Percentiles rank a stretch among this genome's conserved stretches.
phyloP scores from a whole-genome alignment of 2,888 invertebrate species.

The Drosophila rellima region DNA sequence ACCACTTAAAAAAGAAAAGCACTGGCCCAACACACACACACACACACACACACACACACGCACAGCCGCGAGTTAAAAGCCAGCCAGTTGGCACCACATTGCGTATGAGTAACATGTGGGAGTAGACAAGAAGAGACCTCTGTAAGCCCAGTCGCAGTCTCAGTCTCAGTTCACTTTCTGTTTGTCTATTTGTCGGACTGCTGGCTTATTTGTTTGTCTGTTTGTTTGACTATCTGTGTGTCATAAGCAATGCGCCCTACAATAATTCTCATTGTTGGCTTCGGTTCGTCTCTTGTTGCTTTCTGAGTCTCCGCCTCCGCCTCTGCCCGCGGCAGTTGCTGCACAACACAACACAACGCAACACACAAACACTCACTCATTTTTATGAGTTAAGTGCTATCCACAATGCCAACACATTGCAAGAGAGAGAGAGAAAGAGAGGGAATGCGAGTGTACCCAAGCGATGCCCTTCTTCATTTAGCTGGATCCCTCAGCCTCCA shows the following conservation, averaged over 20 bases:
- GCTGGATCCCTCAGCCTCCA: slow-evolving; percentile 3
- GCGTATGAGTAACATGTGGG: slow-evolving; percentile 55
- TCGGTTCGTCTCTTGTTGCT: slow-evolving; percentile 66
- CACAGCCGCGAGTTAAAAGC: slow-evolving; percentile 71
- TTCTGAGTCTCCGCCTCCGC: slow-evolving; percentile 10
- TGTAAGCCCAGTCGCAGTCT: slow-evolving; percentile 2
- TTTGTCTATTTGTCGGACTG: slow-evolving; percentile 30
- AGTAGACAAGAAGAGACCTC: slow-evolving; percentile 5
- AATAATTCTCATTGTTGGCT: slow-evolving; percentile 72
- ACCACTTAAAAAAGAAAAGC: slow-evolving; percentile 78
- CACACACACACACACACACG: too few relatives aligned
- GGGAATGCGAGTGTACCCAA: slow-evolving; percentile 2
- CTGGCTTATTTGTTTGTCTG: slow-evolving; percentile 25
- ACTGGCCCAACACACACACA: slow-evolving; percentile 50
- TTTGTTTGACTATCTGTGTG: slow-evolving; percentile 50
- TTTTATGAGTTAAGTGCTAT: slow-evolving; percentile 81
- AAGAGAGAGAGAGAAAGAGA: neutral
- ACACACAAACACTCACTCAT: slow-evolving; percentile 51
- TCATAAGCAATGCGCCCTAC: slow-evolving; percentile 64
- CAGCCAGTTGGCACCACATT: slow-evolving; percentile 40
- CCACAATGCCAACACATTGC: slow-evolving; percentile 49
- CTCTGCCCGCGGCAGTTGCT: slow-evolving; percentile 17
- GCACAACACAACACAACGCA: slow-evolving; percentile 5
- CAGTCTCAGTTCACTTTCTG: slow-evolving; percentile 5
- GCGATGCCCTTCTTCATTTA: slow-evolving; percentile 11